These are phyloP conservation scores for Crypturellus undulatus DNA, from an alignment of 2,113 vertebrate species.

Conservation along the genomic window DNA sequence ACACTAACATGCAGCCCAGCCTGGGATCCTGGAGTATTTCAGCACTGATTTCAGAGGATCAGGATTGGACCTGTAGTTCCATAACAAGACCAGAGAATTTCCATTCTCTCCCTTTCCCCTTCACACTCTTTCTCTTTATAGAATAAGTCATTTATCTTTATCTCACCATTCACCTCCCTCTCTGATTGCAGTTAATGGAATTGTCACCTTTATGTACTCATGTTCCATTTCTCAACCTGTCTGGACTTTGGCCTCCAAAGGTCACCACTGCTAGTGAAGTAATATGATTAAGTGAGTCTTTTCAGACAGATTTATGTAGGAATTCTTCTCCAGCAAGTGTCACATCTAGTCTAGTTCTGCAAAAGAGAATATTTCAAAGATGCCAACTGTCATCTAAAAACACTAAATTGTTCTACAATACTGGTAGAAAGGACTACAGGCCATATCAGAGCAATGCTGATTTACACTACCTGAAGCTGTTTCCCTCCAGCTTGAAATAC, in stretches of 20 bases:
- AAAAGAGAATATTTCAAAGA: conserved; percentile 76
- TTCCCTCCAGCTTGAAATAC: conserved; percentile 21
- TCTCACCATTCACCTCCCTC: conserved; percentile 71
- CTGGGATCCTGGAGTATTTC: neutral
- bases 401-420: conserved; percentile 65
- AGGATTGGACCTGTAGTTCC: neutral
- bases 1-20: neutral
- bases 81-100: neutral
- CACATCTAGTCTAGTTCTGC: conserved; percentile 61
- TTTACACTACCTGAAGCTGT: conserved; percentile 35
- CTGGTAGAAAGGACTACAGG: conserved; percentile 37
- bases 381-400: conserved; percentile 68
- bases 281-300: conserved; percentile 79
- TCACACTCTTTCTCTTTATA: conserved; percentile 39
- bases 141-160: conserved; percentile 67
- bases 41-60: neutral
- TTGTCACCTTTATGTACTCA: conserved; percentile 74
- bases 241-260: conserved; percentile 78
- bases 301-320: conserved; percentile 81
- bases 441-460: conserved; percentile 42
- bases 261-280: conserved; percentile 81
- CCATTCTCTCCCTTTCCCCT: conserved; percentile 40
- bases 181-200: conserved; percentile 81
- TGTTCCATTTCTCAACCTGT: conserved; percentile 80
- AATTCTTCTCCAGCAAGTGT: conserved; percentile 68